phyloP scores from a whole-genome alignment of 30 jellyfish, hydroid and myxozoan species.

The Aurelia aurita complex sp. Pacific region DNA sequence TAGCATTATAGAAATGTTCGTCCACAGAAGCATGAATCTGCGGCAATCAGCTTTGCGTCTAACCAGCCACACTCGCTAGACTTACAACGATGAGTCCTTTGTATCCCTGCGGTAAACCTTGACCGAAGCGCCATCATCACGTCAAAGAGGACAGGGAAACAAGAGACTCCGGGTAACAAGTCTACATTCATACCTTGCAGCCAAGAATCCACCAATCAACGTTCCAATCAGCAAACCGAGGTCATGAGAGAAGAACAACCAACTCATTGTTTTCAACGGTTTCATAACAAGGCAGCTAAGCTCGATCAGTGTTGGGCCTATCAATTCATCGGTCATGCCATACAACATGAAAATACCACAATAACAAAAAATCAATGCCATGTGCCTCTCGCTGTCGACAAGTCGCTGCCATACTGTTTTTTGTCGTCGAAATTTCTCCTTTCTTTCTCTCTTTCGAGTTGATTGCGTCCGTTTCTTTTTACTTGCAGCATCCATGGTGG shows the following conservation, averaged over 20 bases:
- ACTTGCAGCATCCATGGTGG: constrained; percentile 22
- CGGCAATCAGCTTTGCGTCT: too few species aligned
- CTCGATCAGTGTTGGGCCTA: constrained; percentile 97
- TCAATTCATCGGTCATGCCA: constrained; percentile 95
- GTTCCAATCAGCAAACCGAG: constrained; percentile 90
- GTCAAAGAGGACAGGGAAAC: too few species aligned
- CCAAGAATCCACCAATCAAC: constrained; percentile 82
- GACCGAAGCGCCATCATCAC: too few species aligned
- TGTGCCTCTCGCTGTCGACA: constrained; percentile 89
- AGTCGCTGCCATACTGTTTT: constrained; percentile 84
- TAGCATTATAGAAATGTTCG: too few species aligned
- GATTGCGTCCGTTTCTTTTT: constrained; percentile 59
- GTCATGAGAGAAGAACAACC: constrained; percentile 96
- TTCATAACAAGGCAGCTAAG: constrained; percentile 90
- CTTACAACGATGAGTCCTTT: too few species aligned
- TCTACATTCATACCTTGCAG: constrained; percentile 34
- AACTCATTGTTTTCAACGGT: constrained; percentile 89
- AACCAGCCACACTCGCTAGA: too few species aligned
- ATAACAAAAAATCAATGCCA: constrained; percentile 75
- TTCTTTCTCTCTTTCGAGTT: constrained; percentile 68
- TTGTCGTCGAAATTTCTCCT: constrained; percentile 77
- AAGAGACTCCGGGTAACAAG: too few species aligned
- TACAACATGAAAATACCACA: constrained; percentile 93
- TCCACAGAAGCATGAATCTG: too few species aligned
- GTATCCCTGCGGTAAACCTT: too few species aligned